These are phyloP conservation scores for Brachionus plicatilis DNA, from an alignment of 1,140 invertebrate species.

Conservation along the genomic window DNA sequence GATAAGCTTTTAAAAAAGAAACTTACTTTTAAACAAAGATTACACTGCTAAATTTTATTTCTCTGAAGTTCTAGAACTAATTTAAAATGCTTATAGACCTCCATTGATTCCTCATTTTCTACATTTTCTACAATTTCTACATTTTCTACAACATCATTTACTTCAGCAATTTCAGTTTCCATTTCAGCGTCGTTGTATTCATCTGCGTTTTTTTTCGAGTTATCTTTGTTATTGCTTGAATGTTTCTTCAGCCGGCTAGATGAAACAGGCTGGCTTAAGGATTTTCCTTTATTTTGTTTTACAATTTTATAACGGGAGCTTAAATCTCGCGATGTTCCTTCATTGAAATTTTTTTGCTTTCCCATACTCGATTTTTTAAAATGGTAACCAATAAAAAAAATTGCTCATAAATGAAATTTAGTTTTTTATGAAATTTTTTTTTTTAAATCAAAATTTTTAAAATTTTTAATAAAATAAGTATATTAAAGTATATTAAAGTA, in stretches of 20 bases:
- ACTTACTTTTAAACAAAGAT: no score
- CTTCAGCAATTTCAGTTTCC: neutral
- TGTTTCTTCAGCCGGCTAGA: neutral
- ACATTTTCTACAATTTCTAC: no score
- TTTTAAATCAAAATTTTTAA: neutral
- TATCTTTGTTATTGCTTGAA: neutral
- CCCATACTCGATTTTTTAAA: neutral
- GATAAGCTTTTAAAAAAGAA: no score
- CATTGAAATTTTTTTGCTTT: neutral
- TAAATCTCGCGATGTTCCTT: neutral
- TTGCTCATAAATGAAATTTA: neutral
- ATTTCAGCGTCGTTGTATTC: neutral
- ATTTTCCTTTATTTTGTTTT: neutral
- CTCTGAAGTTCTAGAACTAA: no score
- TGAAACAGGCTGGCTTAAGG: neutral
- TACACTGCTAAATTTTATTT: no score
- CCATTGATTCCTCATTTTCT: no score
- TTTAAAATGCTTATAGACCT: no score
- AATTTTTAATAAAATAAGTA: neutral
- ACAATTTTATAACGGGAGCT: neutral
- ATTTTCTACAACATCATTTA: neutral
- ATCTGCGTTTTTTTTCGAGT: neutral
- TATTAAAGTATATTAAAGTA: neutral
- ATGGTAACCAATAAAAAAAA: neutral
- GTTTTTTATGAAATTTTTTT: neutral